These are phyloP conservation scores for Drosophila conformis DNA, from an alignment of 2,888 invertebrate species.

Conservation along the genomic window DNA sequence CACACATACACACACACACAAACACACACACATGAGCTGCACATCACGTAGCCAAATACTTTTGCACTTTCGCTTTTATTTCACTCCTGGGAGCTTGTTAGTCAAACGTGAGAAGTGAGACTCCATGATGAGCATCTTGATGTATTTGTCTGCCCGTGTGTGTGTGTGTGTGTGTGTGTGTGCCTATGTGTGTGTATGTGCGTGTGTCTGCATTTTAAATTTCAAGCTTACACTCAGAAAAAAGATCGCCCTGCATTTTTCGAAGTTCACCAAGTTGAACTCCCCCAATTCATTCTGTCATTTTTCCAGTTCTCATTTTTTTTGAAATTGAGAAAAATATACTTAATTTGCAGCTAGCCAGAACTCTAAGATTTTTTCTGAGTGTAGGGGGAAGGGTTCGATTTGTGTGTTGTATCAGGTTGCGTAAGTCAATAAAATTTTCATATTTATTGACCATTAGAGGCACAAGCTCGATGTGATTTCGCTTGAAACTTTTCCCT, in stretches of 20 bases:
- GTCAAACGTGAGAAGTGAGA: constrained; percentile 71
- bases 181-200: constrained; percentile 18
- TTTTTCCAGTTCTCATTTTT: neutral
- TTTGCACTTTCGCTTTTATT: constrained; percentile 80
- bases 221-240: constrained; percentile 20
- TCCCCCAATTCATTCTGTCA: neutral
- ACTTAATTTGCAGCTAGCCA: neutral
- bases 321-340: neutral
- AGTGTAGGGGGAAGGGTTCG: constrained; percentile 5
- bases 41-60: constrained; percentile 79
- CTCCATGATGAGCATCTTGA: constrained; percentile 32
- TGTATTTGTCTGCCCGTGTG: constrained; percentile 21
- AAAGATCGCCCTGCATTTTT: neutral
- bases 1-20: too few species aligned
- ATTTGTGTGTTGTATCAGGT: constrained; percentile 43
- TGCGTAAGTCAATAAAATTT: constrained; percentile 80
- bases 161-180: constrained; percentile 26
- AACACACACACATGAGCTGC: constrained; percentile 30
- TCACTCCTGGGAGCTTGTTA: constrained; percentile 83
- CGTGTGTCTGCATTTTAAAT: constrained; percentile 74
- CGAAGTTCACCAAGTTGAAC: neutral
- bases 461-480: constrained; percentile 25
- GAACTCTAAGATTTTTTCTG: neutral
- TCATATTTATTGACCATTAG: constrained; percentile 83
- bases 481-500: constrained; percentile 10